A percentile compares a stretch with the other conserved stretches of the same genome.
Conservation (phyloP, 2,888 invertebrate species). For the Boloria euphrosyne region DNA sequence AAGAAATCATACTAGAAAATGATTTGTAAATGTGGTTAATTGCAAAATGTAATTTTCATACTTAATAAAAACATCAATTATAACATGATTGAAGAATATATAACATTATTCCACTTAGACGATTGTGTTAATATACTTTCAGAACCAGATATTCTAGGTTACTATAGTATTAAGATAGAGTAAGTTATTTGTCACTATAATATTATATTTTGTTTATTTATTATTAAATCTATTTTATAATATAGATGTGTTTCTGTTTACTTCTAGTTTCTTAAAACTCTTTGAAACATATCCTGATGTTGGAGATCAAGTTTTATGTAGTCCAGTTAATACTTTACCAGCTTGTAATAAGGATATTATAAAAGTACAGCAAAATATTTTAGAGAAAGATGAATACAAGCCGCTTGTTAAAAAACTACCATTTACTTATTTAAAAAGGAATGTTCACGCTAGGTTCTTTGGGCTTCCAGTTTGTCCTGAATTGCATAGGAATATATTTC, state of each 20-base stretch:
- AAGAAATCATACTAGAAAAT: too few relatives aligned
- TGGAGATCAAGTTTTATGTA: conserved; percentile 85
- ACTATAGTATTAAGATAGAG: conserved; percentile 87
- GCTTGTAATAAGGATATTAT: conserved; percentile 84
- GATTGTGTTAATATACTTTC: conserved; percentile 85
- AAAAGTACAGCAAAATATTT: conserved; percentile 82
- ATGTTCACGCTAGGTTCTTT: conserved; percentile 86
- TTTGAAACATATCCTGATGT: conserved; percentile 86
- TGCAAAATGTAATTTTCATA: too few relatives aligned
- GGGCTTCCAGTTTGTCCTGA: conserved; percentile 87
- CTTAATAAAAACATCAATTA: too few relatives aligned
- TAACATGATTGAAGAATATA: conserved; percentile 77
- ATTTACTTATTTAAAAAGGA: conserved; percentile 78
- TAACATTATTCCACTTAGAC: conserved; percentile 82
- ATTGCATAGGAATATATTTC: conserved; percentile 84
- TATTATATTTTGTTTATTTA: background rate
- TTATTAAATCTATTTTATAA: background rate
- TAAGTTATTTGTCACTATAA: conserved; percentile 63
- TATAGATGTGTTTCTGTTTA: conserved; percentile 7
- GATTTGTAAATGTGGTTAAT: too few relatives aligned
- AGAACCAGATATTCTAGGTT: conserved; percentile 81
- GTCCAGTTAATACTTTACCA: conserved; percentile 84
- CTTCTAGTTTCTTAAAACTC: conserved; percentile 85
- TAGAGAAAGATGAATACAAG: conserved; percentile 68
- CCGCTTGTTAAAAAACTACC: conserved; percentile 53